Evolutionary conservation across 2,888 invertebrate species (phyloP), one percentile per base, ranked within the genome.

Genomic region (Watsonalla binaria): DNA sequence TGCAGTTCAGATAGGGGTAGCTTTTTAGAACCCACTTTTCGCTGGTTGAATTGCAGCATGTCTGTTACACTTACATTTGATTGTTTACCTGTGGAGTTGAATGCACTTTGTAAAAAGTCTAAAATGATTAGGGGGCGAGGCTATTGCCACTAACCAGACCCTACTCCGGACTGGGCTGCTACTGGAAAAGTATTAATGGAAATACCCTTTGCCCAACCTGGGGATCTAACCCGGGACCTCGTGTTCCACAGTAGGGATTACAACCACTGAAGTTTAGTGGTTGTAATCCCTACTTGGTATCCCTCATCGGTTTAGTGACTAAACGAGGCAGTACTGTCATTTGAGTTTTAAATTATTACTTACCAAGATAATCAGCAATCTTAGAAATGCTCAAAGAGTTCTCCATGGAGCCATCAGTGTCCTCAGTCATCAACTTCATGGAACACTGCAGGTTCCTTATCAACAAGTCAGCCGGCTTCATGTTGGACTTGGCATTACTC

Each of bases 311-410:
- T n/a, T n/a, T n/a, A n/a, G n/a, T n/a, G n/a, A n/a, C n/a, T n/a
- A n/a, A n/a, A 24, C 4, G 24, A 24, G 24, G 24, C 24, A 24
- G 24, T 24, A 24, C 24, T 24, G 24, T 51, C 46, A 42, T 47
- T 42, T 47, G 45, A 15, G 35, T 45, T 6, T 45, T 15, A 34
- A 45, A 50, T 37, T 37, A 33, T 46, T 13, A 61, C 79, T 74
- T 69, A 89, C 90, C 85, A 47, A 90, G 71, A 68, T 80, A 85
- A 62, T 86, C 87, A 42, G 84, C 85, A 65, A 90, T 90, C 62
- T 80, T 86, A 0, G 90, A 89, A 58, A 89, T 75, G 58, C 87
- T 89, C 24, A 90, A 62, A 2, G 90, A 90, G 65, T 81, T 80
- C 39, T 88, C 87, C 0, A 68, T 72, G 0, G 84, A 79, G 6